These are phyloP conservation scores for Parascotia fuliginaria DNA, from an alignment of 2,888 invertebrate genomes.

Conservation along the genomic window DNA sequence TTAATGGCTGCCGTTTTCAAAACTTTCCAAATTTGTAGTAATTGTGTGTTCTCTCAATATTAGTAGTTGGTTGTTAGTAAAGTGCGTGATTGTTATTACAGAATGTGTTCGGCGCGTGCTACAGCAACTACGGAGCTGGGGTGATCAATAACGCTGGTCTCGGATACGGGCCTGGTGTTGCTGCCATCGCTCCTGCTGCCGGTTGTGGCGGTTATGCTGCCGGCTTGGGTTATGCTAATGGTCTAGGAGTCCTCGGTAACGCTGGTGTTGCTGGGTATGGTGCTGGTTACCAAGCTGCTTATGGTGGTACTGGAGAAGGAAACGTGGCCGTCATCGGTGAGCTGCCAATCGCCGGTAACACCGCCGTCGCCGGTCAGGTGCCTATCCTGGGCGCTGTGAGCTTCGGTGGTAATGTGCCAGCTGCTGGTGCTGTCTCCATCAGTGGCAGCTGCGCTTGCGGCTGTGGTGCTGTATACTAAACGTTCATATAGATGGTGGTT, in stretches of 20 bases:
- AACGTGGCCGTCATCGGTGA: constrained; percentile 52
- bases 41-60: no score
- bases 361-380: constrained; percentile 50
- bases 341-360: constrained; percentile 50
- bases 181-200: background rate
- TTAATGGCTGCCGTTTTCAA: no score
- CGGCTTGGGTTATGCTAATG: constrained; percentile 3
- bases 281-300: constrained; percentile 27
- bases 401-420: constrained; percentile 55
- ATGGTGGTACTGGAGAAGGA: constrained; percentile 43
- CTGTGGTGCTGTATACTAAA: constrained; percentile 22
- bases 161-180: no score
- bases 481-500: background rate
- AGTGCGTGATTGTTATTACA: no score
- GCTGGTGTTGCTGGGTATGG: no score
- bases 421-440: constrained; percentile 56
- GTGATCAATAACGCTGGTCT: no score
- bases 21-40: no score
- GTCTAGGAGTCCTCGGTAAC: constrained; percentile 9
- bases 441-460: constrained; percentile 55
- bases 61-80: no score
- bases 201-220: background rate
- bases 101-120: no score
- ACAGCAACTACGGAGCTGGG: no score
- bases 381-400: constrained; percentile 57